Base-by-base conservation (phyloP, 92 coral and sea anemone species). In the Siderastrea siderea region DNA sequence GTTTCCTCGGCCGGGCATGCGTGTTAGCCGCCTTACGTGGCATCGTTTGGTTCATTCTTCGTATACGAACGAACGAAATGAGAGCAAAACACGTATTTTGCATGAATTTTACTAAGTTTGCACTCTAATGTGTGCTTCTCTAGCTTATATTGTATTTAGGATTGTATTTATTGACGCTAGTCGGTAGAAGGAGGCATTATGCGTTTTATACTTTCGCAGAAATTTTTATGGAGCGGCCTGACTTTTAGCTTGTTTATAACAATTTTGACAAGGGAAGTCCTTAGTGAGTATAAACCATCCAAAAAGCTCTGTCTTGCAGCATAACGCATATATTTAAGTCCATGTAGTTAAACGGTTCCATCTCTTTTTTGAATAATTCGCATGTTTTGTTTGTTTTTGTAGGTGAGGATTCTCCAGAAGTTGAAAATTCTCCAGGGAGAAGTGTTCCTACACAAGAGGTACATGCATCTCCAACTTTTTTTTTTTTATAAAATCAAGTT, bases 11-110 rank as follows among this genome's bases (percentile, higher is more conserved):
- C 63, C 14, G 80, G 19, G 47, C 80, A 71, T 83, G 87, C 87
- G 87, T 47, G 12, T 3, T 73, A 16, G 49, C 80, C 62, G 11
- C 81, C 81, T 72, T 84, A 84, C 87, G 87, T 84, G 87, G 87
- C 87, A 74, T 74, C 74, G 64, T 63, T 15, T 62, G 73, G 87
- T 73, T 74, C 72, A 74, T 45, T 51, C 19, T 65, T 66, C 60
- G 60, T 80, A 52, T 80, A 67, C 3, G 74, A 58, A 57, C 49
- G 47, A 71, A 82, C 78, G 78, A 69, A 69, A 82, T 82, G 65
- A 26, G 57, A 19, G 6, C 63, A 58, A 70, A 26, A 70, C 77
- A 82, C 68, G 77, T 67, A 38, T 16, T 82, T 53, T n/a, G 48
- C 77, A 45, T n/a, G 68, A n/a, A 47, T 46, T 44, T 55, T 2